Conservation (phyloP, 2,113 vertebrate genomes). For the Bombycilla garrulus region DNA sequence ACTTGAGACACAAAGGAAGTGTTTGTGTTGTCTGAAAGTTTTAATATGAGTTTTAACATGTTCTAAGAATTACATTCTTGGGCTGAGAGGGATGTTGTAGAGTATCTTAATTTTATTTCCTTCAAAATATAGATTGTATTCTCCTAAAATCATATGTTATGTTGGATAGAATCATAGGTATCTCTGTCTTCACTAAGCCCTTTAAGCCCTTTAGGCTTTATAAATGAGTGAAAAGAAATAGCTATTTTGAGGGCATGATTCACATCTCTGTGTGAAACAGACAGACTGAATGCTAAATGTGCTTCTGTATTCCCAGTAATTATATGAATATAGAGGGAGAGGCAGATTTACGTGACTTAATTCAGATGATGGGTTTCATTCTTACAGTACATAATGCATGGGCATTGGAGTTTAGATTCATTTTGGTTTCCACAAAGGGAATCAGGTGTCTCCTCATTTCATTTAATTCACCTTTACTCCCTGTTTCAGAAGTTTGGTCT, state of each 20-base stretch:
- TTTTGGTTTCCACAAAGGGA: background rate
- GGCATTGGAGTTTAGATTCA: background rate
- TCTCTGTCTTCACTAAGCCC: background rate
- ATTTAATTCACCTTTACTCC: background rate
- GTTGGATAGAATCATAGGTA: background rate
- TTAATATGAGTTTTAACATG: background rate
- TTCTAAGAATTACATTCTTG: background rate
- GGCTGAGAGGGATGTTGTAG: rapidly evolving
- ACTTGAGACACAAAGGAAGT: background rate
- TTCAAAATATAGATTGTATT: background rate
- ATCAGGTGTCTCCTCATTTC: background rate
- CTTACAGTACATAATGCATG: background rate
- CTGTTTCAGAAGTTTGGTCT: background rate
- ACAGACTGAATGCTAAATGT: background rate
- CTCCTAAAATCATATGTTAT: background rate
- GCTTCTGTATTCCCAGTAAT: background rate
- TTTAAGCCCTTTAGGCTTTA: background rate
- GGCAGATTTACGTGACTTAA: background rate
- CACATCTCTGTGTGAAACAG: background rate
- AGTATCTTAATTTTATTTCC: background rate
- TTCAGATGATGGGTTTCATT: background rate
- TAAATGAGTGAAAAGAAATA: background rate
- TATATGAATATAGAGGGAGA: background rate
- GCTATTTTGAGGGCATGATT: background rate
- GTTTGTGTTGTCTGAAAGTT: background rate